Percentiles rank a stretch among this genome's conserved stretches.
Evolutionary conservation across 2,797 vertebrate genomes (phyloP).

Genomic region (Sebastes vulpes): DNA sequence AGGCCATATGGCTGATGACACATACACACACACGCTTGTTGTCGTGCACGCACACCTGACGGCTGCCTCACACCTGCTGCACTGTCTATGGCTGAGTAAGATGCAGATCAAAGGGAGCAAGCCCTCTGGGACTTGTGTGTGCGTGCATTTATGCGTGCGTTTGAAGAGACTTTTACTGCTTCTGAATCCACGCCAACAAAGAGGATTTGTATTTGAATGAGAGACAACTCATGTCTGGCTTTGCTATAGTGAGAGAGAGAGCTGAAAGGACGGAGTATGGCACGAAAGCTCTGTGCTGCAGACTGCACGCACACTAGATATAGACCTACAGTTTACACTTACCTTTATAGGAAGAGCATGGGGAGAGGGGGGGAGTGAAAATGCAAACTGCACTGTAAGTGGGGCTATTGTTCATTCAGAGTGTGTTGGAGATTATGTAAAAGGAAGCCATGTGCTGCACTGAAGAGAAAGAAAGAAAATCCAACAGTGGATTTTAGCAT

Average conservation of each 20-base stretch:
- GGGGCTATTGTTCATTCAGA: constrained; percentile 1
- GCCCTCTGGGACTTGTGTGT: constrained; percentile 56
- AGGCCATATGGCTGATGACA: constrained; percentile 79
- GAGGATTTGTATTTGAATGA: constrained; percentile 67
- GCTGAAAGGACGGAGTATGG: constrained; percentile 27
- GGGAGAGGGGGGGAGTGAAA: background rate
- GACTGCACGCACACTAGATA: background rate
- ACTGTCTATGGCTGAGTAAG: constrained; percentile 66
- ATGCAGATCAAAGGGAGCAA: constrained; percentile 77
- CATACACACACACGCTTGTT: constrained; percentile 47
- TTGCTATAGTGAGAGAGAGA: constrained; percentile 15
- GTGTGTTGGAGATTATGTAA: background rate
- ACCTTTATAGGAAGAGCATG: constrained; percentile 1
- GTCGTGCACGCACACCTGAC: constrained; percentile 84
- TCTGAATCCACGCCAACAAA: constrained; percentile 70
- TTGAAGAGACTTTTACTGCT: constrained; percentile 64
- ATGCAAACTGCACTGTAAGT: background rate
- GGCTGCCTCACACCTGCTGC: constrained; percentile 88
- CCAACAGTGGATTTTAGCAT: constrained; percentile 62
- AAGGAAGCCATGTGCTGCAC: background rate
- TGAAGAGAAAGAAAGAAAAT: background rate
- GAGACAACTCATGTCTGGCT: constrained; percentile 64
- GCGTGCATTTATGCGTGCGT: constrained; percentile 50
- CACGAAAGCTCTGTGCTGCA: constrained; percentile 9
- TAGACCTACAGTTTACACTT: constrained; percentile 12